Evolutionary conservation across 92 coral and sea anemone genomes (phyloP), one percentile per base, ranked within the genome.

Genomic region (Epizoanthus ramosus): DNA sequence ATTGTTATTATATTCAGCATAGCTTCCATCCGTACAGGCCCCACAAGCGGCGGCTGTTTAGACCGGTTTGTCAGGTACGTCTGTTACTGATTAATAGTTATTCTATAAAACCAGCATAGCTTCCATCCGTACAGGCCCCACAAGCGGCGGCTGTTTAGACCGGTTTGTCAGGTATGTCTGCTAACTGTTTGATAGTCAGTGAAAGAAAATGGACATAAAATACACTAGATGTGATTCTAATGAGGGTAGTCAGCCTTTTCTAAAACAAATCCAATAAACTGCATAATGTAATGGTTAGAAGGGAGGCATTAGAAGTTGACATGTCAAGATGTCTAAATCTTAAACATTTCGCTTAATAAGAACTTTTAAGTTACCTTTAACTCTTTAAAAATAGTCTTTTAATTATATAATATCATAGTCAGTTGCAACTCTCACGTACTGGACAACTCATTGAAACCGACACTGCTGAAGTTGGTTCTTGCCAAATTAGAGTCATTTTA

Each of bases 11-110:
- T 63, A 57, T 16, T 89, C 66, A 18, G 81, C 13, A 74, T 85
- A n/a, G 89, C 92, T 64, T 67, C 88, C 33, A 74, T 85, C 37
- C 71, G 89, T 33, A 89, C 89, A 8, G 92, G 89, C n/a, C 67
- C 35, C 39, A 57, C 75, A 54, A 74, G 86, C 43, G 50, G 79
- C 54, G 89, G 92, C 76, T 75, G 35, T 15, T 3, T 68, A 19
- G 92, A 89, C 22, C 81, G 54, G 57, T 85, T 89, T 70, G 80
- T 85, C 18, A 85, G 92, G 92, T 89, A 75, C 5, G n/a, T n/a
- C n/a, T n/a, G n/a, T n/a, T n/a, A n/a, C n/a, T n/a, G n/a, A n/a
- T n/a, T n/a, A n/a, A n/a, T n/a, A n/a, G n/a, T n/a, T n/a, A n/a
- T n/a, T n/a, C n/a, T n/a, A n/a, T n/a, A n/a, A n/a, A n/a, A n/a